Base-by-base conservation (phyloP, 1,140 invertebrate genomes). In the Laupala kohalensis region DNA sequence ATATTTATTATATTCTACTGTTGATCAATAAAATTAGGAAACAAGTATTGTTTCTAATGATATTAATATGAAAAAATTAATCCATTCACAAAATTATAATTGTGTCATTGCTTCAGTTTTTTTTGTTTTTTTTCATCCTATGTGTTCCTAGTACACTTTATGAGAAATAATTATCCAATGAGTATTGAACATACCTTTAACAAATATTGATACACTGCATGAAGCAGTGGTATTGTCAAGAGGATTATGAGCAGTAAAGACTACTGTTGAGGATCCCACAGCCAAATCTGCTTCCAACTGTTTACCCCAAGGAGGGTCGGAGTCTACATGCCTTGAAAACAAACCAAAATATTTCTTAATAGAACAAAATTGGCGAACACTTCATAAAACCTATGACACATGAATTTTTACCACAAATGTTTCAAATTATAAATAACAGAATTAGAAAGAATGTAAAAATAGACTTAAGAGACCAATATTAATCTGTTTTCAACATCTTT, bases 251-350 rank as follows among this genome's bases (percentile, higher is more conserved):
- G 86, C 87, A n/a, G 82, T 83, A 77, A 88, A 91, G 25, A 80
- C 83, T 62, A 90, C 79, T 73, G 83, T 78, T 53, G 85, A 86
- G 5, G 80, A 80, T 25, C 89, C 88, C 4, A 83, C 78, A 15
- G 83, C 80, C 66, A 90, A 79, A 75, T 87, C 84, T 65, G 82
- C 86, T 73, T 86, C 84, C 70, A 90, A 80, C 72, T 86, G 81
- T 75, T 85, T 88, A 0, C 83, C 88, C 89, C 89, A 90, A 5
- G 79, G 70, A 24, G 89, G 89, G 62, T 82, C 79, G 2, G 87
- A 82, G 23, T 85, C 83, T 23, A 91, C 83, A 75, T 87, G 85
- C 74, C 86, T 87, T 74, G 15, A 71, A 64, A 30, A 23, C 5
- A 9, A 68, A n/a, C n/a, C n/a, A n/a, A n/a, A n/a, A n/a, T n/a